Evolutionary conservation across 2,888 invertebrate genomes (phyloP).

Genomic region (Kryphioiulus occultus): DNA sequence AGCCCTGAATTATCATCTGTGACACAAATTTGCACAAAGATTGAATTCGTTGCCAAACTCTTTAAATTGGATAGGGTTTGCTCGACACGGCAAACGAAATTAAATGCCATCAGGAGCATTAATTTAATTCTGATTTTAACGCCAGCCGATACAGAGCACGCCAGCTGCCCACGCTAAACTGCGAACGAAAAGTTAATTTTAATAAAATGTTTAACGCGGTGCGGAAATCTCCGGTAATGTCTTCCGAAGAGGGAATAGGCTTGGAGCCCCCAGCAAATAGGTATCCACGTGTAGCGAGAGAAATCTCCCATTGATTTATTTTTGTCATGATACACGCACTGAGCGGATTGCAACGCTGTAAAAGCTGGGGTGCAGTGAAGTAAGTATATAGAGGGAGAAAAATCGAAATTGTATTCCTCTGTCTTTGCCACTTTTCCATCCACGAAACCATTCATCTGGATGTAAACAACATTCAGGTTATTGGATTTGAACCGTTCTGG

Average conservation of each 20-base stretch:
- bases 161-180: background rate
- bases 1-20: background rate
- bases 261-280: background rate
- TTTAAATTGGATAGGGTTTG: background rate
- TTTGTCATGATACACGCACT: conserved; percentile 38
- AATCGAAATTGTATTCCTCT: conserved; percentile 40
- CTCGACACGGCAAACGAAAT: background rate
- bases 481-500: conserved; percentile 51
- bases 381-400: conserved; percentile 35
- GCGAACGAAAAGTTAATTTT: background rate
- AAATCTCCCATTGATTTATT: conserved; percentile 37
- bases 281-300: conserved; percentile 10
- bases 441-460: conserved; percentile 47
- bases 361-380: background rate
- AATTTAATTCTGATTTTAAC: background rate
- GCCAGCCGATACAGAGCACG: background rate
- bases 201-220: conserved; percentile 9
- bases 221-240: conserved; percentile 21
- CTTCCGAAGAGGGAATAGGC: background rate
- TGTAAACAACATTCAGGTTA: conserved; percentile 51
- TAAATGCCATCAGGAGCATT: background rate
- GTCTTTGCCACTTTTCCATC: conserved; percentile 42
- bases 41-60: background rate
- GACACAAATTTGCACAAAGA: background rate
- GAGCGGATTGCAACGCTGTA: conserved; percentile 28